phyloP scores from a whole-genome alignment of 2,888 invertebrate genomes.

The Synanthedon tipuliformis region DNA sequence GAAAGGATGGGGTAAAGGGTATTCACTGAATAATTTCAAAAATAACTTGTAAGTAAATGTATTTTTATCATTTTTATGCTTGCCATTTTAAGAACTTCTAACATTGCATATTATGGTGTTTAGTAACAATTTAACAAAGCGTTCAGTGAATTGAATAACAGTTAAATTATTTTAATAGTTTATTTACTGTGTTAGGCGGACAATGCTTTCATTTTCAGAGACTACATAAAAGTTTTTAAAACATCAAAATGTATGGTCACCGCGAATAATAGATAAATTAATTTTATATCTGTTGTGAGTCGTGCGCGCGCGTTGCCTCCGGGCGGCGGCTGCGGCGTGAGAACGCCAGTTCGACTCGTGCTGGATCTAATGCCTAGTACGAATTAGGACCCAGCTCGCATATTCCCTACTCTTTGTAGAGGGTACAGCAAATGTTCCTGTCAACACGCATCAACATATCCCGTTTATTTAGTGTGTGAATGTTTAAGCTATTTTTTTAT shows the following conservation, averaged over 20 bases:
- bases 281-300: conserved; percentile 60
- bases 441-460: conserved; percentile 2
- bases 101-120: no score
- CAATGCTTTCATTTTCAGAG: no score
- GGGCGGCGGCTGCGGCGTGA: conserved; percentile 56
- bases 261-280: conserved; percentile 66
- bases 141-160: no score
- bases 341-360: conserved; percentile 35
- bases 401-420: neutral
- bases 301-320: conserved; percentile 58
- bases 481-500: neutral
- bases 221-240: no score
- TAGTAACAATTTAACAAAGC: no score
- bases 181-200: neutral
- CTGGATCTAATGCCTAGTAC: conserved; percentile 6
- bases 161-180: no score
- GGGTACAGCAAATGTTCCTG: neutral
- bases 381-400: neutral
- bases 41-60: no score
- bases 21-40: no score
- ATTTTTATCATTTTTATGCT: no score
- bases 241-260: conserved; percentile 11
- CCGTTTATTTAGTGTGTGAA: neutral
- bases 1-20: no score
- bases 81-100: no score